These are phyloP conservation scores for Tinea semifulvella DNA, from an alignment of 2,888 invertebrate genomes.

Conservation along the genomic window DNA sequence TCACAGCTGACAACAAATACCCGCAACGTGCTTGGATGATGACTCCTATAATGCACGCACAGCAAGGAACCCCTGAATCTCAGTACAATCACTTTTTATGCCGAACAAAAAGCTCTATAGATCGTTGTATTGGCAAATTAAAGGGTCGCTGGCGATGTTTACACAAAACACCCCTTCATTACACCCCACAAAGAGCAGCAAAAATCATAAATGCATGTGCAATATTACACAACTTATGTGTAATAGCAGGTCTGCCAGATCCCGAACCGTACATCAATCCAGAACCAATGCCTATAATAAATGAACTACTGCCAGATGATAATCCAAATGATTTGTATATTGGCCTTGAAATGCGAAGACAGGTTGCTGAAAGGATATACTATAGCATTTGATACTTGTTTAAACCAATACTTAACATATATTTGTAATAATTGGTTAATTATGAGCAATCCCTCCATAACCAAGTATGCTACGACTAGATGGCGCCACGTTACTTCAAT, in stretches of 20 bases:
- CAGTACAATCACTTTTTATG: slow-evolving; percentile 40
- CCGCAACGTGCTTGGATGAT: slow-evolving; percentile 41
- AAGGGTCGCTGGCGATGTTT: slow-evolving; percentile 41
- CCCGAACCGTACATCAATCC: slow-evolving; percentile 29
- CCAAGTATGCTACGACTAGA: too few species aligned
- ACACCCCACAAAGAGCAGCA: slow-evolving; percentile 37
- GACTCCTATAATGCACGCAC: slow-evolving; percentile 36
- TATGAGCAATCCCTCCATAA: too few species aligned
- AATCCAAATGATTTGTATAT: slow-evolving; percentile 39
- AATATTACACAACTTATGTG: slow-evolving; percentile 36
- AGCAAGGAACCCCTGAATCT: slow-evolving; percentile 37
- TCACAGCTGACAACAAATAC: slow-evolving; percentile 36
- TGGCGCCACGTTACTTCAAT: too few species aligned
- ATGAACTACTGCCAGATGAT: slow-evolving; percentile 35
- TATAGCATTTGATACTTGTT: slow-evolving; percentile 32
- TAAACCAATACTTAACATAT: too few species aligned
- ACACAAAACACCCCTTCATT: slow-evolving; percentile 35
- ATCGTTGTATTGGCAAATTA: slow-evolving; percentile 33
- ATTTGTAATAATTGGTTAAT: too few species aligned
- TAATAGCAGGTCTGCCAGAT: slow-evolving; percentile 31
- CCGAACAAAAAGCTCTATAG: slow-evolving; percentile 34
- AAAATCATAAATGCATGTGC: slow-evolving; percentile 45
- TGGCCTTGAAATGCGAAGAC: slow-evolving; percentile 37
- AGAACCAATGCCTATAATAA: slow-evolving; percentile 27
- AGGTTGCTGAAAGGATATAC: slow-evolving; percentile 38